Conservation (phyloP, 1,140 invertebrate species). For the Catajapyx aquilonaris region DNA sequence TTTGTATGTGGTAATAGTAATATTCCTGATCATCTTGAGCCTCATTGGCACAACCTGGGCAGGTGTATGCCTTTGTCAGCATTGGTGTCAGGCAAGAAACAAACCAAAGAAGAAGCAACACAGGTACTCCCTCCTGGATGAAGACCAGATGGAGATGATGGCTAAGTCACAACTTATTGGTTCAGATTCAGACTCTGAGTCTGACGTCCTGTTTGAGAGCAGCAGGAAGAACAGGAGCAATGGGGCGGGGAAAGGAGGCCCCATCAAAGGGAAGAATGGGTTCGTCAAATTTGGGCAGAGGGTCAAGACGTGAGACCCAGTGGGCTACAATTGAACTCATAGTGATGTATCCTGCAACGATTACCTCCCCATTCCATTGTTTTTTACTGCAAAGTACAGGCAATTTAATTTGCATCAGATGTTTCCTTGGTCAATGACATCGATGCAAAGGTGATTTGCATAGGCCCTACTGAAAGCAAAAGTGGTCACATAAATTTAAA, state of each 20-base stretch:
- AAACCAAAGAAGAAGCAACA: conserved; percentile 18
- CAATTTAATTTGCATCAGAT: no score
- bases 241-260: conserved; percentile 6
- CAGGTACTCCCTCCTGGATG: conserved; percentile 37
- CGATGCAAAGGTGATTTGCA: no score
- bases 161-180: conserved; percentile 28
- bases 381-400: no score
- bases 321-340: conserved; percentile 2
- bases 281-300: conserved; percentile 14
- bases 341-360: background rate
- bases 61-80: conserved; percentile 38
- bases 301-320: conserved; percentile 12
- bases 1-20: conserved; percentile 58
- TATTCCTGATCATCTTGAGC: conserved; percentile 37
- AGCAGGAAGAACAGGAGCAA: conserved; percentile 15
- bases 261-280: conserved; percentile 10
- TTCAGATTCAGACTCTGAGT: conserved; percentile 52
- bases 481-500: no score
- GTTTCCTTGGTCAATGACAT: no score
- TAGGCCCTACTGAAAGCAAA: no score
- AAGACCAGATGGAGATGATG: conserved; percentile 26
- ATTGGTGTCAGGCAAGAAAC: conserved; percentile 28
- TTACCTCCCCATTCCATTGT: no score
- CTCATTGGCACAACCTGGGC: conserved; percentile 45
- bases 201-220: conserved; percentile 44